phyloP scores from a whole-genome alignment of 1,140 invertebrate species.

The Drosophila navojoa region DNA sequence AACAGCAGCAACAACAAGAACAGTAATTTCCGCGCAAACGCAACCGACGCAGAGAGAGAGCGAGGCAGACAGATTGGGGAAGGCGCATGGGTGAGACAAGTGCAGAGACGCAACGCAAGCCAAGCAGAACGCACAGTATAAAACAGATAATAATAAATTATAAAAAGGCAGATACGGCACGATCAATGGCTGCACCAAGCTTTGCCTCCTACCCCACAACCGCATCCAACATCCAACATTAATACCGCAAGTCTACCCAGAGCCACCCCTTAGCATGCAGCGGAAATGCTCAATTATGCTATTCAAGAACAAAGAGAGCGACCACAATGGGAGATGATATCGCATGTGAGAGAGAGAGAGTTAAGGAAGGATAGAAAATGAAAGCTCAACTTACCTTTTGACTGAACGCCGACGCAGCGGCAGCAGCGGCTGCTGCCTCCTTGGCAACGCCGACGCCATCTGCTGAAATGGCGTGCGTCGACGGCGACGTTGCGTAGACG shows the following conservation, averaged over 20 bases:
- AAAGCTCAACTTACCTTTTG: slow-evolving; percentile 66
- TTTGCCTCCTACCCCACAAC: neutral
- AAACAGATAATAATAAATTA: slow-evolving; percentile 50
- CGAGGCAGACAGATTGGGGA: neutral
- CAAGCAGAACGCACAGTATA: slow-evolving; percentile 47
- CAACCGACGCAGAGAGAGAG: slow-evolving; percentile 12
- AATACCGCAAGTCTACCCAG: neutral
- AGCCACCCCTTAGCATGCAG: slow-evolving; percentile 41
- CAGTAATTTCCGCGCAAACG: slow-evolving; percentile 46
- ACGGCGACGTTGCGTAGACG: slow-evolving; percentile 77
- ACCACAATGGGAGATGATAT: slow-evolving; percentile 11
- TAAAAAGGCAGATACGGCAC: slow-evolving; percentile 54
- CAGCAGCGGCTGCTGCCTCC: slow-evolving; percentile 63
- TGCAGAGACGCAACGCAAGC: slow-evolving; percentile 36
- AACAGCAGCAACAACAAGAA: slow-evolving; percentile 21
- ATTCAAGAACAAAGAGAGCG: slow-evolving; percentile 57
- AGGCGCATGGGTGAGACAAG: slow-evolving; percentile 38
- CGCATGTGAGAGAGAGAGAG: neutral
- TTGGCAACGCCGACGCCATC: slow-evolving; percentile 79
- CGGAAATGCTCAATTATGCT: slow-evolving; percentile 75
- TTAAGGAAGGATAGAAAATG: neutral
- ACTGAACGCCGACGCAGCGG: slow-evolving; percentile 54
- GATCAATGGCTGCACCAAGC: slow-evolving; percentile 23
- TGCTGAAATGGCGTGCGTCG: slow-evolving; percentile 71
- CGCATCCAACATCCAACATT: neutral